A percentile compares a stretch with the other conserved stretches of the same genome.
These are phyloP conservation scores for Tachuris rubrigastra DNA, from an alignment of 2,113 vertebrate species.

Conservation along the genomic window DNA sequence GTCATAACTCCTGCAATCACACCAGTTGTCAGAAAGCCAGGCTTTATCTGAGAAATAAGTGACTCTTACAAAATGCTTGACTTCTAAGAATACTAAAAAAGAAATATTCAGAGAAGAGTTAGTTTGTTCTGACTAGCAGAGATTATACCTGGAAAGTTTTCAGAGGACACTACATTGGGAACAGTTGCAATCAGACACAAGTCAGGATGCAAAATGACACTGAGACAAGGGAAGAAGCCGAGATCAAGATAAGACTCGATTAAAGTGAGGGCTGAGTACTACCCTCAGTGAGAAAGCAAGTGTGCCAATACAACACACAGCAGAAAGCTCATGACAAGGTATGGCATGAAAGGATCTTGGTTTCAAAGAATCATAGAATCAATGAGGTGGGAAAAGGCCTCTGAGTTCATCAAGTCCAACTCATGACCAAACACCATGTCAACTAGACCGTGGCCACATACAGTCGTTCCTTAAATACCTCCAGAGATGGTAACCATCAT, in stretches of 20 bases:
- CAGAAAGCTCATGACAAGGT: not conserved
- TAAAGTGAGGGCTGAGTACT: not conserved
- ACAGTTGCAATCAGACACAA: rapidly evolving
- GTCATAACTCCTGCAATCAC: not conserved
- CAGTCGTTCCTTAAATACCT: not conserved
- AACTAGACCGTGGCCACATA: not conserved
- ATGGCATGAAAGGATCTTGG: not conserved
- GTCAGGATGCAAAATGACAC: not conserved
- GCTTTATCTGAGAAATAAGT: not conserved
- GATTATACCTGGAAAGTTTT: rapidly evolving
- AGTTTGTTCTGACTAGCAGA: not conserved
- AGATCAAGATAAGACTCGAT: not conserved
- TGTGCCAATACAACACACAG: not conserved
- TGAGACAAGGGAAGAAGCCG: not conserved
- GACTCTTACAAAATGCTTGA: not conserved
- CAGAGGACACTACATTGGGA: rapidly evolving
- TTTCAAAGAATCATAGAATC: not conserved
- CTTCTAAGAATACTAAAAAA: not conserved
- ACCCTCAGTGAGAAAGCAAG: not conserved
- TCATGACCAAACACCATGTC: not conserved
- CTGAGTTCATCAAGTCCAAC: not conserved
- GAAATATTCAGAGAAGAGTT: not conserved
- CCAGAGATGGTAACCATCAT: not conserved
- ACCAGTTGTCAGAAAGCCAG: not conserved
- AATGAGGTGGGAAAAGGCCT: not conserved